Evolutionary conservation across 2,113 vertebrate genomes (phyloP).

Genomic region (Oenanthe oenanthe): DNA sequence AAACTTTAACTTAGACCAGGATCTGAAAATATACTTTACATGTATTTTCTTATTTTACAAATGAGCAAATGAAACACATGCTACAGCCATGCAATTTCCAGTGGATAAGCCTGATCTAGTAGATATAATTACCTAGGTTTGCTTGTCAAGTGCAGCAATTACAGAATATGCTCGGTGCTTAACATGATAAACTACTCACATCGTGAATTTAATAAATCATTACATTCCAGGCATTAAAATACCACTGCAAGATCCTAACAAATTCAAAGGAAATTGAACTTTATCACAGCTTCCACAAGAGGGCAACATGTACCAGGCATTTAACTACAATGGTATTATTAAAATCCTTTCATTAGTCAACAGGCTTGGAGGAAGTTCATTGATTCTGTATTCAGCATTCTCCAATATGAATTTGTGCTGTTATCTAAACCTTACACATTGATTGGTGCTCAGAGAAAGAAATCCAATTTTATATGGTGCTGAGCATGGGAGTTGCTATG

Average conservation of each 20-base stretch:
- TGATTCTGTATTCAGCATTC: slow-evolving; percentile 39
- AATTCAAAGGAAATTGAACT: not conserved
- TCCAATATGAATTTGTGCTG: slow-evolving; percentile 23
- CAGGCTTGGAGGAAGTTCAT: slow-evolving; percentile 41
- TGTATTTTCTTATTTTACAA: not conserved
- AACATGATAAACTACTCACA: not conserved
- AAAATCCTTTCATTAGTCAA: not conserved
- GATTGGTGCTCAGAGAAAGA: slow-evolving; percentile 31
- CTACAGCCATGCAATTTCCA: not conserved
- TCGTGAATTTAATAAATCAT: not conserved
- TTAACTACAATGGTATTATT: not conserved
- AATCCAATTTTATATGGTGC: slow-evolving; percentile 9
- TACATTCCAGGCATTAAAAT: not conserved
- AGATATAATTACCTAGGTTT: not conserved
- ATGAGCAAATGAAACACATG: not conserved
- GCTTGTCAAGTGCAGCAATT: not conserved
- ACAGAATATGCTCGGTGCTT: not conserved
- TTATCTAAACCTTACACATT: slow-evolving; percentile 70
- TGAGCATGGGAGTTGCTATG: not conserved
- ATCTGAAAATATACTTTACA: not conserved
- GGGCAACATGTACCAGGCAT: slow-evolving; percentile 69
- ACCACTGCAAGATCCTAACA: not conserved
- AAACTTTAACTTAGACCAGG: not conserved
- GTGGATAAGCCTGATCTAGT: not conserved
- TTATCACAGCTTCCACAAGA: slow-evolving; percentile 64